A percentile compares a stretch with the other conserved stretches of the same genome.
These are phyloP conservation scores for Anagrus nilaparvatae DNA, from an alignment of 1,140 invertebrate genomes.

Conservation along the genomic window DNA sequence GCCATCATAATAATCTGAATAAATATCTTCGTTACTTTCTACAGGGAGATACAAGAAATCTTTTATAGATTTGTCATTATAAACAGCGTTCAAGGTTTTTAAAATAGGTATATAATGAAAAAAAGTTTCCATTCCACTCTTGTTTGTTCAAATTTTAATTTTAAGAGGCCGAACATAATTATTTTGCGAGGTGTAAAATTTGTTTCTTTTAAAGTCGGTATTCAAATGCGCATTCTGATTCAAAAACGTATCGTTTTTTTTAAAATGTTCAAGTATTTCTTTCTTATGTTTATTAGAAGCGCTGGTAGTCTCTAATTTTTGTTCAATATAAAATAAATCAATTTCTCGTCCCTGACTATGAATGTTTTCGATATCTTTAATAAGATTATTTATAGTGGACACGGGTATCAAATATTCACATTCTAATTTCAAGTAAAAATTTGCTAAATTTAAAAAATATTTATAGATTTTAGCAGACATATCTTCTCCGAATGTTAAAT, in stretches of 20 bases:
- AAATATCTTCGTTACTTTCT: slow-evolving; percentile 10
- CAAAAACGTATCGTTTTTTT: slow-evolving; percentile 3
- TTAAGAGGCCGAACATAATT: slow-evolving; percentile 15
- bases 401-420: slow-evolving; percentile 3
- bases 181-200: slow-evolving; percentile 21
- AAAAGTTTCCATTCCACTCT: slow-evolving; percentile 14
- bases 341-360: neutral
- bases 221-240: slow-evolving; percentile 3
- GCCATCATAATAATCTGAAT: slow-evolving; percentile 27
- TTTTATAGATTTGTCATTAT: slow-evolving; percentile 19
- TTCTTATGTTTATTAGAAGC: neutral
- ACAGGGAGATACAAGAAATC: slow-evolving; percentile 12
- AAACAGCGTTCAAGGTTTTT: slow-evolving; percentile 16
- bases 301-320: neutral
- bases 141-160: slow-evolving; percentile 9
- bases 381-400: slow-evolving; percentile 3
- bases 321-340: slow-evolving; percentile 3
- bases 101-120: slow-evolving; percentile 9
- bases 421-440: slow-evolving; percentile 4
- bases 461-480: neutral
- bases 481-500: neutral
- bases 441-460: neutral
- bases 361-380: slow-evolving; percentile 1
- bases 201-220: slow-evolving; percentile 8
- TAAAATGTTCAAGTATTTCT: slow-evolving; percentile 1